phyloP scores from a whole-genome alignment of 2,797 vertebrate species.

The Malurus splendens region DNA sequence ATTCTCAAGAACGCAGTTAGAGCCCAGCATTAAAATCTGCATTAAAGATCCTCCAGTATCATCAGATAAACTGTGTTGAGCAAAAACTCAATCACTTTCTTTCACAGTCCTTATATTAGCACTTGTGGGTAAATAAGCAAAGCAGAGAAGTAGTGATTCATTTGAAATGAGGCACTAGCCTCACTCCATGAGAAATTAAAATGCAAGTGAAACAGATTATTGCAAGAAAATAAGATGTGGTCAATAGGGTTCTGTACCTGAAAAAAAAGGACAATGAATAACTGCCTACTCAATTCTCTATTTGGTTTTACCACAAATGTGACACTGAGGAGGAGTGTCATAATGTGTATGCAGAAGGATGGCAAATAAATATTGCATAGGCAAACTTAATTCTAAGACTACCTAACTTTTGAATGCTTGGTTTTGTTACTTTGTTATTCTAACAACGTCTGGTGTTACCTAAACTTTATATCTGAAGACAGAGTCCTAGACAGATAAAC shows the following conservation, averaged over 20 bases:
- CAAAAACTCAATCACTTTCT: background rate
- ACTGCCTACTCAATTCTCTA: background rate
- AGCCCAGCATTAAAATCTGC: background rate
- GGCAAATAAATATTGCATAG: background rate
- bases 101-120: background rate
- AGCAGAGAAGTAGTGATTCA: background rate
- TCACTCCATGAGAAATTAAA: background rate
- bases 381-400: background rate
- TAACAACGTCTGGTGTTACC: background rate
- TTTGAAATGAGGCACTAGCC: background rate
- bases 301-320: background rate
- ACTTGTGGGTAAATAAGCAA: background rate
- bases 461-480: slow-evolving; percentile 9
- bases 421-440: background rate
- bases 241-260: background rate
- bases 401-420: background rate
- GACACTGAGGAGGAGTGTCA: background rate
- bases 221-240: background rate
- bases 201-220: background rate
- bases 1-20: background rate
- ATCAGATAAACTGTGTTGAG: background rate
- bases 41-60: background rate
- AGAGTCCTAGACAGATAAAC: slow-evolving; percentile 23
- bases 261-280: background rate
- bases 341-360: background rate